Evolutionary conservation across 2,888 invertebrate species (phyloP), one percentile per base, ranked within the genome.

Genomic region (Arge pagana): DNA sequence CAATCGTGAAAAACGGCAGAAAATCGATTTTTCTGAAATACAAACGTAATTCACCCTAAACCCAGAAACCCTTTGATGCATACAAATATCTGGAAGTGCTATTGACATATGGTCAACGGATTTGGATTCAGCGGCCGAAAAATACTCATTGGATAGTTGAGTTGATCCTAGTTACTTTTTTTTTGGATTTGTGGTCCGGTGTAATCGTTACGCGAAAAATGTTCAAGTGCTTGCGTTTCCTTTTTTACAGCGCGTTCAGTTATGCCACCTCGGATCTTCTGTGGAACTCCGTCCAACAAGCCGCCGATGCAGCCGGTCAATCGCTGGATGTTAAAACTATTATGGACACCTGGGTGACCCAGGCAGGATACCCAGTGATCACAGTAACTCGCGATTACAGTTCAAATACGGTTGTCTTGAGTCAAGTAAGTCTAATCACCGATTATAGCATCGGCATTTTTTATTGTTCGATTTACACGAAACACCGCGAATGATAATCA

Each of bases 261-360:
- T 74, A 74, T 1, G 78, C 74, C 0, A 61, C 58, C 0, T 80
- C 81, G 0, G 31, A 64, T 1, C 60, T 76, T 16, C 68, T 81
- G 0, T 81, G 78, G 60, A 59, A 50, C 0, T 64, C 70, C 1
- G 61, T 80, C 0, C 3, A 40, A 1, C 74, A 77, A 23, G 57
- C 67, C 33, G 62, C 62, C 0, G 73, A 77, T 0, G 53, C 55
- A 62, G 67, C 26, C 72, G 70, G 50, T 72, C 68, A 75, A 60
- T 73, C 40, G 52, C 57, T 3, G 79, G 80, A 58, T 67, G 76
- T 82, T 1, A 72, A 78, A 6, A 72, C 76, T 3, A 73, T 86
- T 60, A 81, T 87, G 78, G 72, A 79, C 36, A 79, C 80, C 2
- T 88, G 87, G 87, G 82, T 83, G 0, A 77, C 78, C 4, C 82